Percentiles rank a stretch among this genome's conserved stretches.
Conservation (phyloP, 2,888 invertebrate genomes). For the Cerastis leucographa region DNA sequence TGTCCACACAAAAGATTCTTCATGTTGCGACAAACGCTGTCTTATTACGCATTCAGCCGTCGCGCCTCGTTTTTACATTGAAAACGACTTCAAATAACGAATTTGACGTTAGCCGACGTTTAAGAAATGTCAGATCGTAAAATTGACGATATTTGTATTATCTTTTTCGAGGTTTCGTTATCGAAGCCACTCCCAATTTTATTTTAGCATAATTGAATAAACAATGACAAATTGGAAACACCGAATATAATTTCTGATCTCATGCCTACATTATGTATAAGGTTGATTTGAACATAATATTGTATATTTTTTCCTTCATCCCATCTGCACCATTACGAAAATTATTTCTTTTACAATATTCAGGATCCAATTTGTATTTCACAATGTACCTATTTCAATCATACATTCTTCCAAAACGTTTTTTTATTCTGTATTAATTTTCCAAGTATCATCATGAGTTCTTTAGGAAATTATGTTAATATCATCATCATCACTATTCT, state of each 20-base stretch:
- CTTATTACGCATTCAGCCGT: constrained; percentile 32
- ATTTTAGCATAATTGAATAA: neutral
- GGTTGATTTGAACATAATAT: constrained; percentile 6
- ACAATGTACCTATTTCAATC: constrained; percentile 23
- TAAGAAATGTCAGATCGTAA: constrained; percentile 24
- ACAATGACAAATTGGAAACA: constrained; percentile 14
- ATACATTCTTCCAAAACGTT: constrained; percentile 8
- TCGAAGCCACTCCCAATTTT: neutral
- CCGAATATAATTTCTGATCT: constrained; percentile 39
- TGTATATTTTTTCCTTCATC: constrained; percentile 22
- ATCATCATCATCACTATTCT: neutral
- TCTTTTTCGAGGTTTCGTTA: neutral
- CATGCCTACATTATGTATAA: constrained; percentile 23
- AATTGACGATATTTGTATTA: constrained; percentile 26
- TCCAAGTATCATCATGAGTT: constrained; percentile 17
- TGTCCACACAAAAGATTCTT: constrained; percentile 1
- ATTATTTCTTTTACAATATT: constrained; percentile 36
- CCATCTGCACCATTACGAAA: constrained; percentile 8
- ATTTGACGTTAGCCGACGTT: constrained; percentile 31
- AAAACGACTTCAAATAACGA: constrained; percentile 39
- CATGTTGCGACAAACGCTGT: constrained; percentile 4
- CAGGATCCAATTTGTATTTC: constrained; percentile 33
- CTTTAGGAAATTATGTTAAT: neutral
- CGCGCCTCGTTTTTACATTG: constrained; percentile 7
- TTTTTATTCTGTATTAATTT: constrained; percentile 15